Percentiles rank a stretch among this genome's conserved stretches.
Conservation (phyloP, 2,888 invertebrate species). For the Cheilosia vulpina region DNA sequence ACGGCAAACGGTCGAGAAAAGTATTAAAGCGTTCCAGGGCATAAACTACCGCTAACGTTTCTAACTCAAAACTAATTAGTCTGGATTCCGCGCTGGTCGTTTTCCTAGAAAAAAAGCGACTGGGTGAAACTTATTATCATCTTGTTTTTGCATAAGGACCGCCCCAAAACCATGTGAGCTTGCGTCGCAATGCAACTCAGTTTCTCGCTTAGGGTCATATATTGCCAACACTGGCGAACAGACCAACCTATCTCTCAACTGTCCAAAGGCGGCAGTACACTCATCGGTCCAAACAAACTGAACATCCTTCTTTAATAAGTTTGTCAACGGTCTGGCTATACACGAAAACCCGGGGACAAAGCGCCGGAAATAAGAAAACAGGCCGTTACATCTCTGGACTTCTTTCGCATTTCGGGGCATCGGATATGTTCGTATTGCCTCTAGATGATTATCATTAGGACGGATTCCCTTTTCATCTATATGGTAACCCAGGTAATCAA, state of each 20-base stretch:
- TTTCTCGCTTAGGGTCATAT: slow-evolving; percentile 75
- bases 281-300: slow-evolving; percentile 35
- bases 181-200: slow-evolving; percentile 78
- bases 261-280: slow-evolving; percentile 25
- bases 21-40: slow-evolving; percentile 32
- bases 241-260: slow-evolving; percentile 42
- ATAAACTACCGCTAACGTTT: slow-evolving; percentile 25
- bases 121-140: slow-evolving; percentile 26
- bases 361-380: no score
- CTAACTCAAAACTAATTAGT: slow-evolving; percentile 39
- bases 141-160: slow-evolving; percentile 69
- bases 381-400: slow-evolving; percentile 31
- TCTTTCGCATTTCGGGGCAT: slow-evolving; percentile 26
- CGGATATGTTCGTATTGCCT: slow-evolving; percentile 47
- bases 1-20: slow-evolving; percentile 25
- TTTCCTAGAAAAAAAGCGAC: slow-evolving; percentile 33
- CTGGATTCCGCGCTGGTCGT: slow-evolving; percentile 9
- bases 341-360: slow-evolving; percentile 49
- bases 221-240: slow-evolving; percentile 76
- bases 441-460: slow-evolving; percentile 31
- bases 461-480: slow-evolving; percentile 28
- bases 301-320: slow-evolving; percentile 71
- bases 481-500: slow-evolving; percentile 49
- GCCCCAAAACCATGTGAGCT: slow-evolving; percentile 76
- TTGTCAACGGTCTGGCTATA: slow-evolving; percentile 77